Evolutionary conservation across 2,797 vertebrate genomes (phyloP).

Genomic region (Rhynchonycteris naso): DNA sequence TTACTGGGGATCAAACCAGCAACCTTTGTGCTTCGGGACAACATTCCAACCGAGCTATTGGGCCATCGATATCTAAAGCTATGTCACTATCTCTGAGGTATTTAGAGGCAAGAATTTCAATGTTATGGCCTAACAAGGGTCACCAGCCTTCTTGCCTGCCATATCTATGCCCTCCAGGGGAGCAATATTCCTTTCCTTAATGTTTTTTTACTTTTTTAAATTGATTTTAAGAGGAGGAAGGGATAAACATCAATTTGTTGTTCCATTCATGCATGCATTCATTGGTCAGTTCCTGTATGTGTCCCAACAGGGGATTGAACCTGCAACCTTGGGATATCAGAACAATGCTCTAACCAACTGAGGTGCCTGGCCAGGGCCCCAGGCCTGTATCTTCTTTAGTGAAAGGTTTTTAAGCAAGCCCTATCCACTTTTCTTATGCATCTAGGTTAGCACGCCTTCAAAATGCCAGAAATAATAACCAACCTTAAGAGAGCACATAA

Average conservation of each 20-base stretch:
- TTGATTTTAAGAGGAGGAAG: too few species aligned
- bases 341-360: background rate
- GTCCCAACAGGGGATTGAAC: background rate
- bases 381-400: background rate
- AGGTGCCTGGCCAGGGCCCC: background rate
- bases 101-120: background rate
- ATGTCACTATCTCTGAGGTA: background rate
- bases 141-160: background rate
- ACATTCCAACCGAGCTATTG: too few species aligned
- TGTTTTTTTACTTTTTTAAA: too few species aligned
- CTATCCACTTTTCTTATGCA: background rate
- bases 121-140: background rate
- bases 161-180: background rate
- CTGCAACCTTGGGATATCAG: background rate
- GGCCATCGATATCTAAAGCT: background rate
- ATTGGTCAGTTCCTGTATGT: background rate
- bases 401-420: background rate
- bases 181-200: background rate
- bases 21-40: too few species aligned
- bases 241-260: background rate
- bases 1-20: too few species aligned
- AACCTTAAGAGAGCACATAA: background rate
- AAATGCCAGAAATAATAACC: background rate
- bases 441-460: background rate
- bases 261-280: background rate